Percentiles rank a stretch among this genome's conserved stretches.
Conservation (phyloP, 1,140 invertebrate species). For the Paramacrobiotus metropolitanus region DNA sequence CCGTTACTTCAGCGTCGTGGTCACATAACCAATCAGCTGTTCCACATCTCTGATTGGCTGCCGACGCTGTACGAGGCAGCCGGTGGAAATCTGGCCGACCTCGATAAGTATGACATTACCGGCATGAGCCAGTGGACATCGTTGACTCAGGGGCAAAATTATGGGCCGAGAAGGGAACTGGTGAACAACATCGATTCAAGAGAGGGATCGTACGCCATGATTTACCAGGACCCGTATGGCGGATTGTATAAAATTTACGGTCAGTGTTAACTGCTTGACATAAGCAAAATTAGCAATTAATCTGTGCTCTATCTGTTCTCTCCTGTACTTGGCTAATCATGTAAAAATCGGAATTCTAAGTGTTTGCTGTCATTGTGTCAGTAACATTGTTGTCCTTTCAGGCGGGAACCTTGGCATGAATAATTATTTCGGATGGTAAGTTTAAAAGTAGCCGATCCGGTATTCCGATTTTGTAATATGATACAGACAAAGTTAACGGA, state of each 20-base stretch:
- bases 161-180: conserved; percentile 15
- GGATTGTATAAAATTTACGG: not conserved
- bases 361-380: not conserved
- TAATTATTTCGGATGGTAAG: too few relatives aligned
- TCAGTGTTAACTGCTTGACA: not conserved
- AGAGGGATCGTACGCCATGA: conserved; percentile 13
- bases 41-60: conserved; percentile 12
- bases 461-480: too few relatives aligned
- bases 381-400: not conserved
- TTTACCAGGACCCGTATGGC: not conserved
- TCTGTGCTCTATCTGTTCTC: not conserved
- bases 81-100: conserved; percentile 13
- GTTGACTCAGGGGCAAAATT: conserved; percentile 11
- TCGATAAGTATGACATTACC: conserved; percentile 15
- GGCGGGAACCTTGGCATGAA: not conserved
- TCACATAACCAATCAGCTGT: conserved; percentile 12
- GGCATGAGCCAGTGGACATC: conserved; percentile 16
- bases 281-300: not conserved
- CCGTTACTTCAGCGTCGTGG: conserved; percentile 6
- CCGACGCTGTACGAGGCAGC: conserved; percentile 11
- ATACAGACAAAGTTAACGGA: too few relatives aligned
- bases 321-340: not conserved
- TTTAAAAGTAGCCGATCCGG: too few relatives aligned
- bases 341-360: not conserved
- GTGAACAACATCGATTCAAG: conserved; percentile 19